Evolutionary conservation across 1,140 invertebrate genomes (phyloP), one percentile per base, ranked within the genome.

Genomic region (Drosophila pachea): DNA sequence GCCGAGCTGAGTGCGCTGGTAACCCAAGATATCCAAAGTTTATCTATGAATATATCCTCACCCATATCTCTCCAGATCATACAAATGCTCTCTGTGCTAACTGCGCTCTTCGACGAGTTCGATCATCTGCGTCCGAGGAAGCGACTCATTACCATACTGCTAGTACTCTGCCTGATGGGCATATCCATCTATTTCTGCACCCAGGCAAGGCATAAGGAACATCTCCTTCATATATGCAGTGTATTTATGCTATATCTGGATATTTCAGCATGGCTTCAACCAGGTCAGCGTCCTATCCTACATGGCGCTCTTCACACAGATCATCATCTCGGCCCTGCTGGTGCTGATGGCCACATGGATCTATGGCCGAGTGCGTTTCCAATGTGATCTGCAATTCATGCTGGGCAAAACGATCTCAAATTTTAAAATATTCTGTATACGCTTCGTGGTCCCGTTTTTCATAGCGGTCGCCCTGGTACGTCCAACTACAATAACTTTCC

Each of bases 331-430:
- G 64, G 89, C 93, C 22, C 89, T 94, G 40, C 93, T 96, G 89
- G 90, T 94, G 0, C 74, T 94, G 32, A 93, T 93, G 14, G 91
- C 95, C 32, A 91, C 93, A 5, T 96, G 94, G 93, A 93, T 93
- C 7, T 96, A 96, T 88, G 95, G 95, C 87, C 91, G 91, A 31
- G 90, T 93, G 11, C 92, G 93, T 63, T 94, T 96, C 56, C 92
- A 92, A 45, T 89, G 91, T 49, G 95, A 97, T 79, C 90, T 97
- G 1, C 91, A 95, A 86, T 94, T 95, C 76, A 97, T 97, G 95
- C 92, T 95, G 5, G 93, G 94, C 9, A 91, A 92, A 78, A 93
- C 93, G 73, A 91, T 96, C 7, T 92, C 88, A 75, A 89, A 63
- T 62, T 63, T 86, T 12, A 89, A 86, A 62, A 87, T 89, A 16